Conservation (phyloP, 2,113 vertebrate species). For the Ia io region DNA sequence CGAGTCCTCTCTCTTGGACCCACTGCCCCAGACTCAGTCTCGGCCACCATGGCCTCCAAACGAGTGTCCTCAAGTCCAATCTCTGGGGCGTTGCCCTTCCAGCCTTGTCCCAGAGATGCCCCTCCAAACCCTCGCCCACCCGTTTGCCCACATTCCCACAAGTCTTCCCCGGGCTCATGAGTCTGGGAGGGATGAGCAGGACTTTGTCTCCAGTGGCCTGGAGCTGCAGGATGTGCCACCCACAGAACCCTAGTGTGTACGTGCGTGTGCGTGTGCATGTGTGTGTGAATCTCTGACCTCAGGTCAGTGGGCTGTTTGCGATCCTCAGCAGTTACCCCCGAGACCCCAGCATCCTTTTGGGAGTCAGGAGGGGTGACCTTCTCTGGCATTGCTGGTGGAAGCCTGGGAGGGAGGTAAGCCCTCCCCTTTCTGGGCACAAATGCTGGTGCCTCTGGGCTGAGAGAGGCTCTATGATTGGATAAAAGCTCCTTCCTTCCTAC, state of each 20-base stretch:
- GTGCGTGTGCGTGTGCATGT: too few species aligned
- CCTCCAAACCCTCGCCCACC: background rate
- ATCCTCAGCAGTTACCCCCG: background rate
- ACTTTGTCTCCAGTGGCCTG: background rate
- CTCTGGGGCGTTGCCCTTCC: background rate
- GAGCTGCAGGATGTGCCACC: background rate
- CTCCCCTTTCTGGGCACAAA: background rate
- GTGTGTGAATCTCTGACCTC: background rate
- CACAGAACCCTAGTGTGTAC: accelerated
- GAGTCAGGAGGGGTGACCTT: background rate
- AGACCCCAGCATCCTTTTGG: background rate
- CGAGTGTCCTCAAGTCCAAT: background rate
- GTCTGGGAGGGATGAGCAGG: background rate
- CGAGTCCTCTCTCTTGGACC: background rate
- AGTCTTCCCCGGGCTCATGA: background rate
- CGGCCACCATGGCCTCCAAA: background rate
- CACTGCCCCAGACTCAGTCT: background rate
- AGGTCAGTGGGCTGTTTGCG: background rate
- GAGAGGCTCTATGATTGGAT: background rate
- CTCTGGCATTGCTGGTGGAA: background rate
- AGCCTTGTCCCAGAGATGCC: accelerated
- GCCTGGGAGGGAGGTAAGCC: background rate
- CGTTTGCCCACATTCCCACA: background rate
- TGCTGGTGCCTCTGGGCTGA: background rate
- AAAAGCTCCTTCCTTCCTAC: too few species aligned